Base-by-base conservation (phyloP, 2,888 invertebrate genomes). In the Hypsopygia costalis region DNA sequence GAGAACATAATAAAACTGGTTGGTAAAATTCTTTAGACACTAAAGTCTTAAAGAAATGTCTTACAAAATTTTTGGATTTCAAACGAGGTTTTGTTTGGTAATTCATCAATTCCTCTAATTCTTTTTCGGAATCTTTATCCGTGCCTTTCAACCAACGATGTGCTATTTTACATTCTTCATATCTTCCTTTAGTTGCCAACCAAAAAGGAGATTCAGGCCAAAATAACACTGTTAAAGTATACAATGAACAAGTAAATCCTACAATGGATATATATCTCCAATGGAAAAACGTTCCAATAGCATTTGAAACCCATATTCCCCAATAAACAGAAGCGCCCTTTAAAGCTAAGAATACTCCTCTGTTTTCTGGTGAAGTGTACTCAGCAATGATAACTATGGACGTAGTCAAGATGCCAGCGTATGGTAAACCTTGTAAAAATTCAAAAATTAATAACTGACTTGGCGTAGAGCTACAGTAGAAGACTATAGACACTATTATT, bases 231-330 rank as follows among this genome's bases (percentile, higher is more conserved):
- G 45, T 42, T 6, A 52, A 33, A n/a, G 43, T 43, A 11, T 48
- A 52, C 7, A 40, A 20, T 20, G 44, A 39, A 11, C 44, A 43
- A 9, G 43, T 5, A 1, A 46, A 36, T 4, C 46, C 44, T 5
- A 49, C 4, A 10, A 49, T 33, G 2, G 40, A 32, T 3, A 58
- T 52, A 7, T 47, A 44, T 29, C 40, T 52, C 46, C 51, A 57
- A 16, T 47, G 46, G 7, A 40, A 45, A 11, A 47, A 57, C 0
- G 59, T 57, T 0, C 58, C 62, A 4, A 58, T 44, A 2, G 49
- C 49, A 25, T 48, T 49, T 7, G 51, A 43, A 2, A 29, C 34
- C 44, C 47, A 51, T 9, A 49, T 35, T 7, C 32, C 44, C 41
- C 44, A 42, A 22, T 11, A 35, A 0, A 30, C 4, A 3, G 30